Percentiles rank a stretch among this genome's conserved stretches.
Conservation (phyloP, 2,888 invertebrate genomes). For the Galeruca laticollis region DNA sequence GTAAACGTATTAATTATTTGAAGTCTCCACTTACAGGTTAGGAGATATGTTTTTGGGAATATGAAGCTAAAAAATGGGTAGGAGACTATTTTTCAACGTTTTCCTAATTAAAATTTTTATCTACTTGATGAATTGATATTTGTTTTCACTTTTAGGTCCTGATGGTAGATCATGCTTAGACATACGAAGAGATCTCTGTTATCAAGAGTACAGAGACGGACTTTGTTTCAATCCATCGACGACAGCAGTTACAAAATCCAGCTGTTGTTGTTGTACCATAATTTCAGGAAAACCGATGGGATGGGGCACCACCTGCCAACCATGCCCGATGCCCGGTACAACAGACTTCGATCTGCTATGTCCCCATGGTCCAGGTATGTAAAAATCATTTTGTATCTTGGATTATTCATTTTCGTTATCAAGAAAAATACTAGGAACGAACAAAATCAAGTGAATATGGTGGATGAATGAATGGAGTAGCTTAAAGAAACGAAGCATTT, state of each 20-base stretch:
- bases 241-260: conserved; percentile 84
- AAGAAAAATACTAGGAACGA: too few species aligned
- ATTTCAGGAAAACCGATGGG: conserved; percentile 77
- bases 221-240: conserved; percentile 82
- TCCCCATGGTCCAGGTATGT: conserved; percentile 74
- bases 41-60: too few species aligned
- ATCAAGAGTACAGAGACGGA: conserved; percentile 78
- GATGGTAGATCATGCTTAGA: conserved; percentile 76
- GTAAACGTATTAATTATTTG: conserved; percentile 5
- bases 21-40: too few species aligned
- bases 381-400: background rate
- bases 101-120: too few species aligned
- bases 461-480: too few species aligned
- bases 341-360: conserved; percentile 80
- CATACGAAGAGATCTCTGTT: conserved; percentile 85
- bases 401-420: too few species aligned
- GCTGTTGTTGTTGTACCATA: conserved; percentile 85
- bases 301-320: conserved; percentile 85
- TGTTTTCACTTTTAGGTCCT: conserved; percentile 54
- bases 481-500: too few species aligned
- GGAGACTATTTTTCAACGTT: too few species aligned
- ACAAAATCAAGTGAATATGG: too few species aligned
- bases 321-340: conserved; percentile 79
- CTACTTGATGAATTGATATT: background rate
- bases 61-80: too few species aligned